Percentiles rank a stretch among this genome's conserved stretches.
Evolutionary conservation across 2,113 vertebrate genomes (phyloP).

Genomic region (Micronycteris hirsuta): DNA sequence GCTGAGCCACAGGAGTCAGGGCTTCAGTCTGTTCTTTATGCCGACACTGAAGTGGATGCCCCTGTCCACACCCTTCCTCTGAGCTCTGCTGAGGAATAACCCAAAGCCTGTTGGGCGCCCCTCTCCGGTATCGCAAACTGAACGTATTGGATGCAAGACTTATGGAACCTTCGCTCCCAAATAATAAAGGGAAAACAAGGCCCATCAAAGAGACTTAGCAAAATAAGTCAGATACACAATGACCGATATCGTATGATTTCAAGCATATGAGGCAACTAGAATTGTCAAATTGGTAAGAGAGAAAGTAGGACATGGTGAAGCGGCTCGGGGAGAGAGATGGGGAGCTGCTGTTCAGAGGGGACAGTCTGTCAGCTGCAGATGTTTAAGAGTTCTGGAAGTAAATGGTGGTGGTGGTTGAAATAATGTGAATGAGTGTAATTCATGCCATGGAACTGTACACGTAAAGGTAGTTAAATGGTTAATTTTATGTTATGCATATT

Average conservation of each 20-base stretch:
- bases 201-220: not conserved
- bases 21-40: not conserved
- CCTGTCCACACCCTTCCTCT: not conserved
- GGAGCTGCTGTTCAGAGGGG: too few relatives aligned
- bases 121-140: not conserved
- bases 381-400: not conserved
- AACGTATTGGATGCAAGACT: not conserved
- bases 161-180: not conserved
- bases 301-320: not conserved
- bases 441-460: not conserved
- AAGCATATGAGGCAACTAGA: not conserved
- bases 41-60: not conserved
- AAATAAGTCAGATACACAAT: not conserved
- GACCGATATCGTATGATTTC: rapidly evolving
- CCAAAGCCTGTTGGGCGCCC: too few relatives aligned
- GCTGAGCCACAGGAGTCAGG: not conserved
- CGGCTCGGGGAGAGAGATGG: too few relatives aligned
- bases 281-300: not conserved
- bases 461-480: not conserved
- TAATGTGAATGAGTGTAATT: not conserved
- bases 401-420: not conserved
- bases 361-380: not conserved
- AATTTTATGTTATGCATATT: not conserved
- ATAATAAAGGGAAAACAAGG: not conserved
- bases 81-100: not conserved